phyloP scores from a whole-genome alignment of 2,797 vertebrate genomes.

The Acrossocheilus fasciatus region DNA sequence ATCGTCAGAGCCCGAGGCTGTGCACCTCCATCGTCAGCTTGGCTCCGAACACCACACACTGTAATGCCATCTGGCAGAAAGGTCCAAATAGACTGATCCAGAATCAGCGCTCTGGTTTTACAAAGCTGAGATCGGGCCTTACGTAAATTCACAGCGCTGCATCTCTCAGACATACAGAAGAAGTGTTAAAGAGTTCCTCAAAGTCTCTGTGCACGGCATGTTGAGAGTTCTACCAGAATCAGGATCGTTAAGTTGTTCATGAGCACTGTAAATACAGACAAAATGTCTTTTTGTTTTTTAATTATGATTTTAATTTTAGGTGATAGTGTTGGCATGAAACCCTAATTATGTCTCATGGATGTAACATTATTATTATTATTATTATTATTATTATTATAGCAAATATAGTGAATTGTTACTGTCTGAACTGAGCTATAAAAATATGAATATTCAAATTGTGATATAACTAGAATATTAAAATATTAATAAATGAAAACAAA shows the following conservation, averaged over 20 bases:
- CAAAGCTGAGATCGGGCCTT: slow-evolving; percentile 43
- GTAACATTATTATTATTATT: no score
- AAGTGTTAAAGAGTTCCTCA: slow-evolving; percentile 13
- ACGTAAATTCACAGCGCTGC: slow-evolving; percentile 39
- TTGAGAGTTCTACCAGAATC: not conserved
- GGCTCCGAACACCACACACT: slow-evolving; percentile 54
- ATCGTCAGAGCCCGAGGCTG: slow-evolving; percentile 53
- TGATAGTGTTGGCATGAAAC: not conserved
- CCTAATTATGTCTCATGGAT: not conserved
- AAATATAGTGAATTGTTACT: not conserved
- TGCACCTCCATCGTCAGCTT: slow-evolving; percentile 57
- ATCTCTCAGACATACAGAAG: slow-evolving; percentile 24
- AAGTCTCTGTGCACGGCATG: not conserved
- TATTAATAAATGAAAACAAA: not conserved
- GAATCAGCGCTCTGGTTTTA: slow-evolving; percentile 58
- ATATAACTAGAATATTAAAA: not conserved
- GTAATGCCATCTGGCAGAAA: slow-evolving; percentile 72
- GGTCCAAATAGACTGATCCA: slow-evolving; percentile 66
- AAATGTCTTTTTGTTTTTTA: not conserved
- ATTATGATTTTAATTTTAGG: not conserved
- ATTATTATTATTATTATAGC: not conserved
- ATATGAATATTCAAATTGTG: not conserved
- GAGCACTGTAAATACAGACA: not conserved
- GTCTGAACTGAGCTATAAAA: not conserved
- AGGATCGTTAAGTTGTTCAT: not conserved